These are phyloP conservation scores for Halcyon badia DNA, from an alignment of 2,797 vertebrate species.

Conservation along the genomic window DNA sequence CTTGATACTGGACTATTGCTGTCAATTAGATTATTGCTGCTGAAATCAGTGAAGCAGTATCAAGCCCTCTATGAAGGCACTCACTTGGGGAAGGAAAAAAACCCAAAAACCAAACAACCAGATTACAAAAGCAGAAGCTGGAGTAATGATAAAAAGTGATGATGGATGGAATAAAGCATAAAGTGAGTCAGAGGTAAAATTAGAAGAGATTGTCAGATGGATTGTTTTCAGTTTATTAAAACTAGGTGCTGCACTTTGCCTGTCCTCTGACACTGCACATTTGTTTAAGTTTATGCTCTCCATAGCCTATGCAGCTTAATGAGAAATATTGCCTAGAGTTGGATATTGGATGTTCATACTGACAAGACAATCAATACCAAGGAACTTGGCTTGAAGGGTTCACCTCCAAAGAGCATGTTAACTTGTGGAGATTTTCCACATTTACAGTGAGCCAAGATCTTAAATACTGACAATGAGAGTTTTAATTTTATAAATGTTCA, in stretches of 20 bases:
- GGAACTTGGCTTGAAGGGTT: slow-evolving; percentile 18
- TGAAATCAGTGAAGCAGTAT: neutral
- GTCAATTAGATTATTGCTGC: neutral
- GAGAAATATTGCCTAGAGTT: slow-evolving; percentile 45
- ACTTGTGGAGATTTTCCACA: slow-evolving; percentile 35
- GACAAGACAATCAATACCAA: slow-evolving; percentile 59
- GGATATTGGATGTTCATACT: slow-evolving; percentile 39
- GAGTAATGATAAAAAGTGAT: neutral
- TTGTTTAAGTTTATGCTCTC: slow-evolving; percentile 36
- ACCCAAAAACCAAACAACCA: no score
- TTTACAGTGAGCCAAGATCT: neutral
- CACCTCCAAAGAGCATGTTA: slow-evolving; percentile 44
- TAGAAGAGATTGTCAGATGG: neutral
- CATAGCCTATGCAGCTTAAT: slow-evolving; percentile 16
- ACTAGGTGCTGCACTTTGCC: neutral
- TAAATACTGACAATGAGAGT: neutral
- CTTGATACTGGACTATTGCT: neutral
- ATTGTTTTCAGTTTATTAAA: slow-evolving; percentile 21
- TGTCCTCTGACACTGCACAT: slow-evolving; percentile 34
- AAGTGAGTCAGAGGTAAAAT: neutral
- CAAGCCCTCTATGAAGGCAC: neutral
- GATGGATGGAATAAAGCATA: neutral
- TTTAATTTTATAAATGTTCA: neutral
- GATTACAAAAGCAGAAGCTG: neutral
- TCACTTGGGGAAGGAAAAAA: neutral